phyloP scores from a whole-genome alignment of 2,888 invertebrate genomes.

The Drymonia ruficornis region DNA sequence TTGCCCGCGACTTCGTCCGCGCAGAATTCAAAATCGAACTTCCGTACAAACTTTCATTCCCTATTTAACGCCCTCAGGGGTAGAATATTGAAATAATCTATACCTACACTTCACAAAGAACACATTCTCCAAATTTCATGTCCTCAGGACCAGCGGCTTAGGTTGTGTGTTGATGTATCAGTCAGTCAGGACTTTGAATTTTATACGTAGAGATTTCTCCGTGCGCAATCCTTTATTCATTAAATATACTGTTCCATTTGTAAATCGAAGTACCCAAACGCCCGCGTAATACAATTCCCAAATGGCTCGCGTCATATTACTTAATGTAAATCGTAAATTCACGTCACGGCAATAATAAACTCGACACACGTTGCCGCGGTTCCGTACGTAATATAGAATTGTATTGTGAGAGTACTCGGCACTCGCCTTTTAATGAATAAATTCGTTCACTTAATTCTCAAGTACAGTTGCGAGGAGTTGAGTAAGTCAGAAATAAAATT shows the following conservation, averaged over 20 bases:
- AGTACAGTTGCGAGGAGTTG: constrained; percentile 18
- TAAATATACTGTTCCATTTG: not conserved
- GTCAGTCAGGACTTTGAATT: no score
- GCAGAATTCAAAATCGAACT: no score
- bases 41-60: no score
- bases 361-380: constrained; percentile 24
- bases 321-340: constrained; percentile 60
- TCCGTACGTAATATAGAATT: constrained; percentile 25
- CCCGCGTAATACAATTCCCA: constrained; percentile 23
- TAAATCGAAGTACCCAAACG: not conserved
- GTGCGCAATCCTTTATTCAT: not conserved
- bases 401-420: constrained; percentile 22
- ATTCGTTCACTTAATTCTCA: constrained; percentile 39
- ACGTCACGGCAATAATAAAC: constrained; percentile 52
- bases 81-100: no score
- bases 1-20: no score
- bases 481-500: not conserved
- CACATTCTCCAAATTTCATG: no score
- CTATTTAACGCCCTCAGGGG: no score
- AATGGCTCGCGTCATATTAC: constrained; percentile 36
- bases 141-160: no score
- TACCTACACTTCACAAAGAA: no score
- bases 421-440: constrained; percentile 44
- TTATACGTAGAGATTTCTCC: no score
- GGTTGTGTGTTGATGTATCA: no score